A percentile compares a stretch with the other conserved stretches of the same genome.
Conservation (phyloP, 2,797 vertebrate species). For the Luscinia megarhynchos region DNA sequence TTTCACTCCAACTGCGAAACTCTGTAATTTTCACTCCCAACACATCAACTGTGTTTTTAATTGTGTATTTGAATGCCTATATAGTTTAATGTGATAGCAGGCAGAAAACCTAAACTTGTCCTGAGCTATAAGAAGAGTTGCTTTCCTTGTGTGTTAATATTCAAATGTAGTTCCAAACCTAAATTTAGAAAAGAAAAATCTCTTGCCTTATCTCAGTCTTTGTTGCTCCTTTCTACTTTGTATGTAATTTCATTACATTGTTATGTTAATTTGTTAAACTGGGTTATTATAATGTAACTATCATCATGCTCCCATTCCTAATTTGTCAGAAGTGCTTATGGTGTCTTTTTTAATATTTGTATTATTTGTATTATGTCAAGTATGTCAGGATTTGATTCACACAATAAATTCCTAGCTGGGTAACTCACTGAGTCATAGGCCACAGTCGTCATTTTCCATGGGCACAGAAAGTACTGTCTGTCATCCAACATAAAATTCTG, state of each 20-base stretch:
- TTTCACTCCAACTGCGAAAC: neutral
- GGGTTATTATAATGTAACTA: neutral
- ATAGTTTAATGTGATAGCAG: neutral
- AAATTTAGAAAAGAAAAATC: neutral
- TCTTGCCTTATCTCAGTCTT: neutral
- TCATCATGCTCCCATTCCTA: neutral
- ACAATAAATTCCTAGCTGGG: neutral
- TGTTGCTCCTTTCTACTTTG: neutral
- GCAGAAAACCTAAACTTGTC: neutral
- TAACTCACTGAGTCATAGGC: neutral
- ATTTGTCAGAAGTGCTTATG: neutral
- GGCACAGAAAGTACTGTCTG: neutral
- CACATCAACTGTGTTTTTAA: neutral
- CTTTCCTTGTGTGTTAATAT: neutral
- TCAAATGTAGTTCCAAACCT: neutral
- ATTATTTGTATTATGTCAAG: neutral
- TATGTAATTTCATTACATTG: neutral
- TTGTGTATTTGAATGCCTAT: neutral
- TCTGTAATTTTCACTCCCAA: neutral
- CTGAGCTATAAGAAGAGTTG: neutral
- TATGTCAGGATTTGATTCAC: neutral
- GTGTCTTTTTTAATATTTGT: neutral
- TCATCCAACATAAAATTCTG: neutral
- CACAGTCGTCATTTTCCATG: neutral
- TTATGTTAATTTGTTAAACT: neutral